Conservation (phyloP, 2,888 invertebrate species). For the Spodoptera exigua region DNA sequence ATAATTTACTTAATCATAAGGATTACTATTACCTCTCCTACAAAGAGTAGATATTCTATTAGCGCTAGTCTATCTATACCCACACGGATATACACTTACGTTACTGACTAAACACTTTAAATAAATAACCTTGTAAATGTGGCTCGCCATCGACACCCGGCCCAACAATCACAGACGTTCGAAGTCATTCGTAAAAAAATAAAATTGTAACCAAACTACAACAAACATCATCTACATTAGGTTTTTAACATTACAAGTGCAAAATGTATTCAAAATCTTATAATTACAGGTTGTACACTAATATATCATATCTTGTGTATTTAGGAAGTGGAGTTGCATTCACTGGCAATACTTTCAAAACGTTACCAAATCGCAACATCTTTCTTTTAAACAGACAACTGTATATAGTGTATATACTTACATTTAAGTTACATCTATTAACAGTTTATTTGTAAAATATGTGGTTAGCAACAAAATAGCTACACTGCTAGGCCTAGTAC, state of each 20-base stretch:
- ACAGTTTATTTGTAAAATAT: slow-evolving; percentile 14
- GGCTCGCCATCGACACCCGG: slow-evolving; percentile 51
- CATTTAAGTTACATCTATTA: slow-evolving; percentile 23
- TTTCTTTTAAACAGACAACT: slow-evolving; percentile 5
- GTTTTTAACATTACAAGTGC: slow-evolving; percentile 71
- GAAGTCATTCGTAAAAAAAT: slow-evolving; percentile 69
- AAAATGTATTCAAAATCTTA: slow-evolving; percentile 69
- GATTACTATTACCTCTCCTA: slow-evolving; percentile 17
- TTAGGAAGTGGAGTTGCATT: slow-evolving; percentile 21
- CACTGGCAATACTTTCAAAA: slow-evolving; percentile 34
- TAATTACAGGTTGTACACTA: slow-evolving; percentile 33
- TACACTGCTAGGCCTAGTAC: slow-evolving; percentile 30
- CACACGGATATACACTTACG: slow-evolving; percentile 17
- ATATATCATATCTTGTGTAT: slow-evolving; percentile 38
- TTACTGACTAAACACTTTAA: slow-evolving; percentile 34
- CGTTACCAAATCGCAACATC: slow-evolving; percentile 29
- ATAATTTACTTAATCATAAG: slow-evolving; percentile 46
- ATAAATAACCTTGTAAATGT: slow-evolving; percentile 41
- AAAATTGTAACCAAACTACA: slow-evolving; percentile 73
- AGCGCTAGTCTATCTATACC: not conserved
- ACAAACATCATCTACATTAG: slow-evolving; percentile 64
- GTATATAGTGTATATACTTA: slow-evolving; percentile 22
- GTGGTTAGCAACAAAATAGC: slow-evolving; percentile 14
- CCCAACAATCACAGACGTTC: slow-evolving; percentile 68
- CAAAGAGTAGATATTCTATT: not conserved